These are phyloP conservation scores for Sesia apiformis DNA, from an alignment of 2,888 invertebrate species.

Conservation along the genomic window DNA sequence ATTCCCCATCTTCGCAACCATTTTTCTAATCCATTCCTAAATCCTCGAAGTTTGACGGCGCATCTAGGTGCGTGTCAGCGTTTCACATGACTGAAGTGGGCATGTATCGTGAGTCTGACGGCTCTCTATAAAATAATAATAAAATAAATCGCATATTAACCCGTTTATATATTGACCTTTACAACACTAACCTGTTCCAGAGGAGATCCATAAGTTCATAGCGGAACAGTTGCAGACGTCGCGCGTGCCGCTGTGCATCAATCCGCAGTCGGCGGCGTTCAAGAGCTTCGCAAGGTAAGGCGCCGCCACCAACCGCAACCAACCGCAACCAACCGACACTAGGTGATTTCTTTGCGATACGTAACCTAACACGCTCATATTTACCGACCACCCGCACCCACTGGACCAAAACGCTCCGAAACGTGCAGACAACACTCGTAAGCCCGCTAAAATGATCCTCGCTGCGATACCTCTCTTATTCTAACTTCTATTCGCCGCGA, in stretches of 20 bases:
- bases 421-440: slow-evolving; percentile 37
- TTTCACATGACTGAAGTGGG: no score
- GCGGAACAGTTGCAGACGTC: slow-evolving; percentile 96
- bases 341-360: slow-evolving; percentile 74
- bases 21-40: no score
- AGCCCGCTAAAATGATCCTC: slow-evolving; percentile 31
- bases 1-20: no score
- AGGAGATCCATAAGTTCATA: slow-evolving; percentile 99
- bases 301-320: slow-evolving; percentile 36
- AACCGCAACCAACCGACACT: slow-evolving; percentile 65
- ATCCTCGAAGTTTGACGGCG: no score
- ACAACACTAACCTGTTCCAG: slow-evolving; percentile 73
- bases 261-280: slow-evolving; percentile 99
- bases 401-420: neutral
- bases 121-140: no score
- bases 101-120: no score
- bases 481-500: slow-evolving; percentile 4
- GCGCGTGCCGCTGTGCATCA: slow-evolving; percentile 98
- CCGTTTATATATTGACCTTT: neutral
- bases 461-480: slow-evolving; percentile 9
- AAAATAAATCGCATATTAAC: no score
- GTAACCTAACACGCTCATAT: slow-evolving; percentile 36
- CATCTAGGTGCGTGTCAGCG: no score
- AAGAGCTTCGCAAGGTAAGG: slow-evolving; percentile 99
- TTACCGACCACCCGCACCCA: slow-evolving; percentile 68